Percentiles rank a stretch among this genome's conserved stretches.
Evolutionary conservation across 2,888 invertebrate genomes (phyloP).

Genomic region (Scelioninae gen. 1): DNA sequence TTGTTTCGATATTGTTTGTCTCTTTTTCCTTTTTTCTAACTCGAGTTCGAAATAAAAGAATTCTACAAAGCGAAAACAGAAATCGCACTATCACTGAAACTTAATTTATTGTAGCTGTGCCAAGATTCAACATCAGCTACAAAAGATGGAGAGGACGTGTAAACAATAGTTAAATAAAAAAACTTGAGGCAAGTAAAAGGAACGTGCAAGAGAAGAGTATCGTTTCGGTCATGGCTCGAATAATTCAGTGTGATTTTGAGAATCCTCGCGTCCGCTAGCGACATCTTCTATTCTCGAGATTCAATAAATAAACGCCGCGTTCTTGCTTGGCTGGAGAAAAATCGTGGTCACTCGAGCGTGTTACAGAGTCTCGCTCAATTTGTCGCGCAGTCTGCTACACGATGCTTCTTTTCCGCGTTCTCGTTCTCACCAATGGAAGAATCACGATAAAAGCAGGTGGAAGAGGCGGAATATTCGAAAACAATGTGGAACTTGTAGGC

Average conservation of each 20-base stretch:
- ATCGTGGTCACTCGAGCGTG: conserved; percentile 66
- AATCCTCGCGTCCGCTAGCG: conserved; percentile 12
- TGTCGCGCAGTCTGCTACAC: conserved; percentile 58
- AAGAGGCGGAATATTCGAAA: not conserved
- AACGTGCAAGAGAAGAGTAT: conserved; percentile 2
- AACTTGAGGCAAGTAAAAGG: conserved; percentile 10
- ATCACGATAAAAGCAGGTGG: not conserved
- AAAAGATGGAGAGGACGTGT: not conserved
- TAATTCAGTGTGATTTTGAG: conserved; percentile 50
- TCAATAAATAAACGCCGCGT: conserved; percentile 66
- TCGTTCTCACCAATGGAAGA: not conserved
- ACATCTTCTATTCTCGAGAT: conserved; percentile 32
- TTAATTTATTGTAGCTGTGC: not conserved
- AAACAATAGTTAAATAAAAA: conserved; percentile 3
- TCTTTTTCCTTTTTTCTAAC: no score
- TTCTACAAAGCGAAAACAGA: no score
- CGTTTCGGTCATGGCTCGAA: conserved; percentile 30
- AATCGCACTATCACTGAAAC: no score
- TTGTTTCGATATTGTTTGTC: no score
- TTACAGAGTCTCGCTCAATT: conserved; percentile 65
- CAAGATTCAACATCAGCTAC: no score
- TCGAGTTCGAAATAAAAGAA: no score
- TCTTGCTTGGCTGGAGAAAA: conserved; percentile 48
- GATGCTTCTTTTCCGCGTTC: conserved; percentile 24
- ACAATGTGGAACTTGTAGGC: not conserved